These are phyloP conservation scores for Atta cephalotes DNA, from an alignment of 1,140 invertebrate species.

Conservation along the genomic window DNA sequence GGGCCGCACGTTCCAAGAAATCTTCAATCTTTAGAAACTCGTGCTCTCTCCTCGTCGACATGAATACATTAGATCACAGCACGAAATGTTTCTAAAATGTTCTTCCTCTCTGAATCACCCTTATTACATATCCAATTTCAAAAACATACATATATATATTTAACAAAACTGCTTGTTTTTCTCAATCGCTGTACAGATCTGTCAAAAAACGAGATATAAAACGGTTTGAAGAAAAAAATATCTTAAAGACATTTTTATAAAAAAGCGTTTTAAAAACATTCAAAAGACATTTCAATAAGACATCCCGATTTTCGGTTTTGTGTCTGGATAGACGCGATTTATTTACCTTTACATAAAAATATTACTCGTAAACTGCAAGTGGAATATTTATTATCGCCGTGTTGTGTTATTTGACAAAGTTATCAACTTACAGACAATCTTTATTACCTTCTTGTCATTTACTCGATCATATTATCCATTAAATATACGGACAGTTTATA, in stretches of 20 bases:
- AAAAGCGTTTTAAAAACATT: too few relatives aligned
- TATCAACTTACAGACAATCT: not conserved
- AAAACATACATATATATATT: not conserved
- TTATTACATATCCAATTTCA: not conserved
- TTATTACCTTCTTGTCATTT: not conserved
- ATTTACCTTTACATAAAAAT: not conserved
- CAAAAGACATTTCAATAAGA: too few relatives aligned
- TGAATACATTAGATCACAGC: not conserved
- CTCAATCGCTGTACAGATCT: not conserved
- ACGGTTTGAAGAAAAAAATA: too few relatives aligned
- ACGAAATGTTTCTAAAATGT: conserved; percentile 3
- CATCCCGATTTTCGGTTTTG: too few relatives aligned
- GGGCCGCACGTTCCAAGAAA: conserved; percentile 67
- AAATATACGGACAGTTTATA: not conserved
- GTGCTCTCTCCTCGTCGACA: not conserved
- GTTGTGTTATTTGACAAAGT: not conserved
- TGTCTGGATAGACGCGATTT: not conserved
- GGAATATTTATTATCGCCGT: conserved; percentile 1
- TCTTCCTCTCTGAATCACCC: not conserved
- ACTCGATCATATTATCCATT: not conserved
- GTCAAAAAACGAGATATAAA: too few relatives aligned
- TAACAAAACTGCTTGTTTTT: not conserved
- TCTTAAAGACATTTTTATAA: too few relatives aligned
- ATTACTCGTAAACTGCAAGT: not conserved
- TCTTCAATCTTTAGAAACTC: conserved; percentile 34